Base-by-base conservation (phyloP, 1,140 invertebrate genomes). In the Sycobia sp. region DNA sequence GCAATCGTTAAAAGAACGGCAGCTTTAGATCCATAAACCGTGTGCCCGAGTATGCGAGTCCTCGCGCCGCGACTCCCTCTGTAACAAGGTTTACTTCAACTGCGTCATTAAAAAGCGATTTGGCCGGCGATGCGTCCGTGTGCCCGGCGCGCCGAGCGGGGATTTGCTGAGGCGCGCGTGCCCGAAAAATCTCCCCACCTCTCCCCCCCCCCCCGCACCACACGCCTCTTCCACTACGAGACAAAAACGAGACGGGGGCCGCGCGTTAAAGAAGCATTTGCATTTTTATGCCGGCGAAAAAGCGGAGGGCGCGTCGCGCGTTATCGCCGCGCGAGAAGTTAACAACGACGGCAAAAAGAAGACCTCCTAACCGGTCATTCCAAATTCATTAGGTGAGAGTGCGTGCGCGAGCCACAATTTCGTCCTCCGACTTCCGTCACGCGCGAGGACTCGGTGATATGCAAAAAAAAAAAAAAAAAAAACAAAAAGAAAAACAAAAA, bases 371-470 rank as follows among this genome's bases (percentile, higher is more conserved):
- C 68, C 68, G 64, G 66, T 73, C 67, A 71, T 73, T 74, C 69
- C 70, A 76, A 76, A 75, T 74, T 76, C 74, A 76, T 76, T 76
- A 76, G 70, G 29, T 57, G 51, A 67, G 70, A 69, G 69, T n/a
- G 38, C 41, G 16, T 8, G 43, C 41, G 39, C 41, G 36, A 29
- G 25, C 18, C 13, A 16, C 14, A 38, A 25, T 29, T 16, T 16
- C 32, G 47, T 32, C 20, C 14, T 18, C 23, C 20, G n/a, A 38
- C 20, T 58, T 25, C 38, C 41, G 43, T 58, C 43, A 47, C 20
- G 43, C 29, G 29, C 16, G 1, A 13, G 23, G 16, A 10, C 29
- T 36, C 27, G 29, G 47, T 16, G 5, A 18, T 34, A 20, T 0
- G 27, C 3, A 44, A 56, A 32, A n/a, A n/a, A n/a, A n/a, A n/a